Evolutionary conservation across 2,113 vertebrate genomes (phyloP).

Genomic region (Jacana jacana): DNA sequence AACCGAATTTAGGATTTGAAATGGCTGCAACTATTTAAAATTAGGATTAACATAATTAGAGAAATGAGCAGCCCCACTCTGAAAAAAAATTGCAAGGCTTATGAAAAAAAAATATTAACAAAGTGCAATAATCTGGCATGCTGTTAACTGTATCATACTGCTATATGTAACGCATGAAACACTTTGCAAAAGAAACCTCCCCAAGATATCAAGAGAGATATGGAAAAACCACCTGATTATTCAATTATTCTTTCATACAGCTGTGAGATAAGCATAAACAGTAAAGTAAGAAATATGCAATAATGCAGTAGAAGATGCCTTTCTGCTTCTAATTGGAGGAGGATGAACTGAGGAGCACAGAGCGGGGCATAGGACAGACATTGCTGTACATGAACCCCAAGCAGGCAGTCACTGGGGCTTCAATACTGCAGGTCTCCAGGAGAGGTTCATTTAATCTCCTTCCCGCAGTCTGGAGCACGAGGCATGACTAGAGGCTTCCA

Average conservation of each 20-base stretch:
- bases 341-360: background rate
- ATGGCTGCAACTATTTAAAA: background rate
- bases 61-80: background rate
- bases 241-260: background rate
- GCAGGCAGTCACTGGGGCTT: background rate
- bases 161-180: background rate
- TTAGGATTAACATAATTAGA: background rate
- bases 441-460: background rate
- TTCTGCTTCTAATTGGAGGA: background rate
- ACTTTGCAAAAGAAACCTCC: background rate
- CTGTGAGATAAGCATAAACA: background rate
- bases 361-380: background rate
- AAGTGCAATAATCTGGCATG: background rate
- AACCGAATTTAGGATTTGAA: background rate
- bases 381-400: fast-evolving
- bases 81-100: background rate
- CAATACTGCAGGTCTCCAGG: fast-evolving
- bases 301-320: background rate
- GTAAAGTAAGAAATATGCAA: background rate
- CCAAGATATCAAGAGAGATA: background rate
- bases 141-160: background rate
- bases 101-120: background rate
- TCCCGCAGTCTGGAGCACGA: fast-evolving
- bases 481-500: background rate
- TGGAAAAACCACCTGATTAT: background rate